phyloP scores from a whole-genome alignment of 2,888 invertebrate species.

The Charanyca ferruginea region DNA sequence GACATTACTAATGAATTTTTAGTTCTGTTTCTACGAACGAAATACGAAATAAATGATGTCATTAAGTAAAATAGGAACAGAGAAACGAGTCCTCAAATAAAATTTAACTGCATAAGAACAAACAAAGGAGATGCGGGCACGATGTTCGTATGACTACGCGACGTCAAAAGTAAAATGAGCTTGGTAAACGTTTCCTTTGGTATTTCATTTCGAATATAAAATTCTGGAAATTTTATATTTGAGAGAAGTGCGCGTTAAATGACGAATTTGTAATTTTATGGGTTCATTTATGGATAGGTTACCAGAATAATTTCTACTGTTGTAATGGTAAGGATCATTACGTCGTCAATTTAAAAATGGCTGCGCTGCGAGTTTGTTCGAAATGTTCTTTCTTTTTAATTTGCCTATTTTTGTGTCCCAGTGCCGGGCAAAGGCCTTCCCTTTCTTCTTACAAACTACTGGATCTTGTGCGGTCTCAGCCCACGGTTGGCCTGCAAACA shows the following conservation, averaged over 20 bases:
- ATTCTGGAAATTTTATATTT: background rate
- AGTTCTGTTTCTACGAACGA: conserved; percentile 9
- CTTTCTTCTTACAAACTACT: no score
- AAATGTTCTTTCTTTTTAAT: no score
- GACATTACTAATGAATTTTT: conserved; percentile 7
- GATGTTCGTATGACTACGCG: conserved; percentile 10
- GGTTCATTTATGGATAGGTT: no score
- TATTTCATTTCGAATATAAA: conserved; percentile 22
- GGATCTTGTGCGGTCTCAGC: no score
- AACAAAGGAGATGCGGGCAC: conserved; percentile 47
- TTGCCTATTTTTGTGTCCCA: no score
- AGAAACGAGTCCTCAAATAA: conserved; percentile 32
- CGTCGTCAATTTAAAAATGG: no score
- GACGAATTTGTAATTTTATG: background rate
- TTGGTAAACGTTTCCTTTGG: background rate
- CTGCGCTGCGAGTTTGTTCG: no score
- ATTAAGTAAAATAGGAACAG: conserved; percentile 3
- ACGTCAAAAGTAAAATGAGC: background rate
- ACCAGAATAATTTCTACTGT: no score
- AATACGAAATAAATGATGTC: conserved; percentile 19
- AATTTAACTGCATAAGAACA: conserved; percentile 41
- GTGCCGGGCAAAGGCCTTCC: no score
- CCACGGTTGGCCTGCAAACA: no score
- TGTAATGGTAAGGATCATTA: no score
- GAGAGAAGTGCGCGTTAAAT: background rate